Base-by-base conservation (phyloP, 2,888 invertebrate species). In the Amphimallon solstitiale region DNA sequence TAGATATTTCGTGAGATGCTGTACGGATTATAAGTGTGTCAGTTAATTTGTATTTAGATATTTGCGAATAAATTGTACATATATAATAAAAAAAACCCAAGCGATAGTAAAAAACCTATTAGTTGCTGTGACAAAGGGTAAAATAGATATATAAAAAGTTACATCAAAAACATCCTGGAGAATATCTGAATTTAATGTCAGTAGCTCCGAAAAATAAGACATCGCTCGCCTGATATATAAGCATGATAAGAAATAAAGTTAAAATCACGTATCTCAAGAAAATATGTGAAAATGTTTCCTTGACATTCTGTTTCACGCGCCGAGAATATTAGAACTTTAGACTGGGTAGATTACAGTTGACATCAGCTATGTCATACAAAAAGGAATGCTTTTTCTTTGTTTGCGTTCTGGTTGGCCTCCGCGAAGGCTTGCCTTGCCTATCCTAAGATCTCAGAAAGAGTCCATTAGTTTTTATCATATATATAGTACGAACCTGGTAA, bases 381-480 rank as follows among this genome's bases (percentile, higher is more conserved):
- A 56, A 56, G 43, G 29, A 40, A 56, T 56, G 38, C 40, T 37
- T 56, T 40, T 38, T 7, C 23, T 23, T 56, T n/a, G 52, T 12
- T 56, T 40, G 56, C 21, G 23, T 40, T 10, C 17, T 43, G 43
- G 43, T 15, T 43, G 17, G 21, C 40, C 37, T 56, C 9, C 15
- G 56, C 19, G 1, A 56, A 40, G 40, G 14, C 23, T 56, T 14
- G 9, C 23, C 21, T 54, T 38, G 12, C n/a, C 12, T 23, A 40
- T 40, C 40, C 23, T 12, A 19, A 21, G 40, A 21, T 43, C 40
- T 48, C 37, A 15, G 38, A 61, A 48, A 37, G 48, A 54, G 34
- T 35, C 54, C 54, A 54, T 63, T 54, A 52, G 63, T 51, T 63
- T 63, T 63, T 63, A 63, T 63, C 40, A 12, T 12, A 56, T 21